Evolutionary conservation across 1,140 invertebrate species (phyloP).

Genomic region (Pseudomyrmex flavicornis): DNA sequence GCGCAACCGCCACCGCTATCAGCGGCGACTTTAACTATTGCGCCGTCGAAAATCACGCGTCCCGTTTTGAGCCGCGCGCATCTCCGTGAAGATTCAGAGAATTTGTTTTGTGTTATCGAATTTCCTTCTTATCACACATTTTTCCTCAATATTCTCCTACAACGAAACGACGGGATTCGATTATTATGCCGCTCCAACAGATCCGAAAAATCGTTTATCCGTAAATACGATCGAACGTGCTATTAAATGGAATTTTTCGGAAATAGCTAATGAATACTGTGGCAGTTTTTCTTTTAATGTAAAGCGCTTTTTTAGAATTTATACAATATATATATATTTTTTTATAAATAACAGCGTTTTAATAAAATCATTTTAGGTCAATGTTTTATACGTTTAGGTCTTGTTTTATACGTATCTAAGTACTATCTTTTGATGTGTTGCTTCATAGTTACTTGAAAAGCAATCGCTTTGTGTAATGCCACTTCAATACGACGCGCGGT

Average conservation of each 20-base stretch:
- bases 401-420: too few species aligned
- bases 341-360: not conserved
- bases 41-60: slow-evolving; percentile 38
- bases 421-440: not conserved
- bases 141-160: too few species aligned
- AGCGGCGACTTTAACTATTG: slow-evolving; percentile 28
- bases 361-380: not conserved
- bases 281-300: not conserved
- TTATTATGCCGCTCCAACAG: too few species aligned
- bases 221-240: not conserved
- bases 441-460: not conserved
- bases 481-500: not conserved
- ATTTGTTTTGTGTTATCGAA: not conserved
- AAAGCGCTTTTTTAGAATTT: not conserved
- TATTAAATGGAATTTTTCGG: not conserved
- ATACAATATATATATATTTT: not conserved
- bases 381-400: too few species aligned
- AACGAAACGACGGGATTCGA: too few species aligned
- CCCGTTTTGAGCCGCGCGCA: not conserved
- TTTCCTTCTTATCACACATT: not conserved
- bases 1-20: slow-evolving; percentile 21
- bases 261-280: not conserved
- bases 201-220: too few species aligned
- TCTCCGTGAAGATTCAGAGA: not conserved
- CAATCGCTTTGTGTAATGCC: not conserved